Evolutionary conservation across 2,113 vertebrate species (phyloP).

Genomic region (Archilochus colubris): DNA sequence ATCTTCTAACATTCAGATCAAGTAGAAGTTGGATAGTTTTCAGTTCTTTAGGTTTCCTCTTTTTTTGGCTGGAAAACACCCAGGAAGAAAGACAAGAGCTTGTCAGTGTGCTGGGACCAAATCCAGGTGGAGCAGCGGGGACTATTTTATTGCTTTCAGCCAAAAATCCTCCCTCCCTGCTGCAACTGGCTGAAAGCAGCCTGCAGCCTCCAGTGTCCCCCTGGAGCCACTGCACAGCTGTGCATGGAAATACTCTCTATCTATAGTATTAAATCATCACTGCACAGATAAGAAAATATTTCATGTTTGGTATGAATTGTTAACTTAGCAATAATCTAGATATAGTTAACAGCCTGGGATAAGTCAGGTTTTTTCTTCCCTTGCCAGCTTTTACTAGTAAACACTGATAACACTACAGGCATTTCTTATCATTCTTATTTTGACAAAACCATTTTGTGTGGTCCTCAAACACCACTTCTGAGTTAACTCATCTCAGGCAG

Average conservation of each 20-base stretch:
- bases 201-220: neutral
- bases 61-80: neutral
- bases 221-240: neutral
- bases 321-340: neutral
- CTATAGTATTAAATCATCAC: neutral
- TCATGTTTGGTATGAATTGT: neutral
- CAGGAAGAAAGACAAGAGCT: neutral
- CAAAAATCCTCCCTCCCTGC: neutral
- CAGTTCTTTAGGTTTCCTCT: neutral
- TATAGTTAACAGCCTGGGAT: neutral
- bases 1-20: neutral
- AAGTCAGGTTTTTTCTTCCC: neutral
- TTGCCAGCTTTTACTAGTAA: neutral
- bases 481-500: neutral
- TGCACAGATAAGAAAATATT: neutral
- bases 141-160: neutral
- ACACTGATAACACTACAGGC: neutral
- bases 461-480: neutral
- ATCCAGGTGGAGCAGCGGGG: neutral
- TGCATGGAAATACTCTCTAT: neutral
- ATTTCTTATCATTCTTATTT: neutral
- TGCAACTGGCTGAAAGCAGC: neutral
- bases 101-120: neutral
- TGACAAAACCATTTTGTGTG: neutral
- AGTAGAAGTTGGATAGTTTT: neutral